phyloP scores from a whole-genome alignment of 1,140 invertebrate species.

The Bombus pyrosoma region DNA sequence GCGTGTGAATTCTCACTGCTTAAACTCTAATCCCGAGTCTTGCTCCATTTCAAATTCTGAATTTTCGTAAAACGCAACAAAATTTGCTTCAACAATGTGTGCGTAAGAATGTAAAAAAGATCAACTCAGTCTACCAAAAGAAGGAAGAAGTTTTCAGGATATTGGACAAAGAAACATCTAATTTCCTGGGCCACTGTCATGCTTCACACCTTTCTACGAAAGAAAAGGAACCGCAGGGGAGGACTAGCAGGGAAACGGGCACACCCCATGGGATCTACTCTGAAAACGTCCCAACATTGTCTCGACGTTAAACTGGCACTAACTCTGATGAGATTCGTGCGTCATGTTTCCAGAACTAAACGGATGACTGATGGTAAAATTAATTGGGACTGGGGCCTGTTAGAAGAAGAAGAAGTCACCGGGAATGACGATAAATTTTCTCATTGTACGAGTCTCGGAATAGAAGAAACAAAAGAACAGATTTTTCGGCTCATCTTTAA shows the following conservation, averaged over 20 bases:
- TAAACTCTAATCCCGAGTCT: background rate
- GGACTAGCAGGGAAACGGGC: background rate
- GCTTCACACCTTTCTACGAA: constrained; percentile 22
- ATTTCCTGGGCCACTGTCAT: constrained; percentile 35
- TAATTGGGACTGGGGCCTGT: constrained; percentile 35
- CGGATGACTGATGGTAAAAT: constrained; percentile 67
- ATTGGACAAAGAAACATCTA: background rate
- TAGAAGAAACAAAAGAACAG: too few species aligned
- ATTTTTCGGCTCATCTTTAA: background rate
- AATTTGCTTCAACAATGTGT: background rate
- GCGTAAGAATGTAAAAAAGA: background rate
- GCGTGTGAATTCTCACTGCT: background rate
- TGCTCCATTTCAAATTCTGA: too few species aligned
- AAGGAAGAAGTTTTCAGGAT: background rate
- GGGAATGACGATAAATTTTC: constrained; percentile 3
- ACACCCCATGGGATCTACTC: constrained; percentile 41
- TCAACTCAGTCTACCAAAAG: background rate
- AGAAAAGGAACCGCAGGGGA: background rate
- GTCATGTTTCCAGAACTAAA: constrained; percentile 61
- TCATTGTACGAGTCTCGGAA: background rate
- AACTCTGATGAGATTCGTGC: constrained; percentile 69
- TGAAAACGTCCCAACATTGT: constrained; percentile 27
- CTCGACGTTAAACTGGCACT: constrained; percentile 48
- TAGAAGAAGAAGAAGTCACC: background rate
- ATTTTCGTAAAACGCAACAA: background rate